Evolutionary conservation across 2,888 invertebrate species (phyloP), one percentile per base, ranked within the genome.

Genomic region (Leucophenga montana): DNA sequence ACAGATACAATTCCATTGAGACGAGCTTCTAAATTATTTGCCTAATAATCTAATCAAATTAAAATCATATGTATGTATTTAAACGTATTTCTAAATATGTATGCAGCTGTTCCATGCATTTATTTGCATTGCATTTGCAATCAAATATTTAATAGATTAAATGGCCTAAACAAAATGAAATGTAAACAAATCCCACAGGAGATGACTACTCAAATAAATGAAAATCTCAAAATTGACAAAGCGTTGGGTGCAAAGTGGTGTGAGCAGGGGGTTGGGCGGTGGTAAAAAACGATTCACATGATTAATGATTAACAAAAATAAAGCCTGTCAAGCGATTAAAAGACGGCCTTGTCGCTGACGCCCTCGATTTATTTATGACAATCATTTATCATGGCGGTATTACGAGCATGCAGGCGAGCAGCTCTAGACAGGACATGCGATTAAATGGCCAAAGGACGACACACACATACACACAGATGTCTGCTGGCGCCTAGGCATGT

Each of bases 281-380:
- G n/a, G n/a, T n/a, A n/a, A n/a, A 46, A 44, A 46, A 14, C 73
- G 71, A 71, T 8, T 48, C 14, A 48, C 46, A 83, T 81, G 83
- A 81, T 83, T 81, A 83, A 83, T 81, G 83, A 72, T 71, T 39
- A 66, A 70, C 71, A 77, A 78, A 76, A 76, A 78, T 79, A 77
- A 81, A 80, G 78, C 77, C 80, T 81, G 78, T 75, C 82, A 75
- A 72, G 75, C 78, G 82, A 83, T 83, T 81, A 83, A 83, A 75
- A 82, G 80, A 71, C 74, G 74, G 78, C 72, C 82, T 72, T 73
- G 73, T 68, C 69, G 48, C 53, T 61, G 75, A 73, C 71, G 33
- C 18, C 62, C 44, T 71, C 73, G 74, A 72, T 75, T 78, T 81
- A 78, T 81, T 77, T 75, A 77, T 74, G 75, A 68, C 79, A 71